A percentile compares a stretch with the other conserved stretches of the same genome.
These are phyloP conservation scores for Trogon melanurus DNA, from an alignment of 2,113 vertebrate genomes.

Conservation along the genomic window DNA sequence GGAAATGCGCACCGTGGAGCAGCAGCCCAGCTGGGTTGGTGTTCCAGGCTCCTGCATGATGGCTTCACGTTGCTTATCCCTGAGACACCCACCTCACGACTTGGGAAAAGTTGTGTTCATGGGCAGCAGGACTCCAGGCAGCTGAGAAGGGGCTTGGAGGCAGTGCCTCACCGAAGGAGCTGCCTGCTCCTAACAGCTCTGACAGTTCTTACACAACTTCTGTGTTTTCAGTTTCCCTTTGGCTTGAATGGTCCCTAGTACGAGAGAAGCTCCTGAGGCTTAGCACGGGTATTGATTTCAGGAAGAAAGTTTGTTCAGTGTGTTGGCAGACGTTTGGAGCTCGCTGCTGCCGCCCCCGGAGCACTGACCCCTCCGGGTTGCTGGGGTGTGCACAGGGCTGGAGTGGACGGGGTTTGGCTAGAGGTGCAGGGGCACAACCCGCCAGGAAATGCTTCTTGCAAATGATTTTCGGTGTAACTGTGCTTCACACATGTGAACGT, in stretches of 20 bases:
- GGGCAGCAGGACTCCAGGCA: background rate
- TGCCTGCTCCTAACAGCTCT: background rate
- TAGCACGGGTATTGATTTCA: background rate
- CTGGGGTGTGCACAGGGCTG: background rate
- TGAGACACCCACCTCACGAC: background rate
- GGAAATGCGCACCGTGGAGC: accelerated
- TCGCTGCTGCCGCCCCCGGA: background rate
- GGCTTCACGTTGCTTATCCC: background rate
- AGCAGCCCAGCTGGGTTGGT: background rate
- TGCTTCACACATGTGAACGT: background rate
- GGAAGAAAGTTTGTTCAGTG: background rate
- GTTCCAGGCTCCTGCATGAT: background rate
- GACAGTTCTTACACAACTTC: background rate
- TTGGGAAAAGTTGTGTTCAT: accelerated
- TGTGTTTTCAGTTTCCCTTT: background rate
- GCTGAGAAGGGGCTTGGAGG: background rate
- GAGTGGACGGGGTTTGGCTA: background rate
- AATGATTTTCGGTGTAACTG: background rate
- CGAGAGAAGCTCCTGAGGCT: background rate
- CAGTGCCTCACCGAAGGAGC: background rate
- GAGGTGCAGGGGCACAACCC: background rate
- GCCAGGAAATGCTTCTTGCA: background rate
- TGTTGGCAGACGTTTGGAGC: background rate
- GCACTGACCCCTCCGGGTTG: background rate
- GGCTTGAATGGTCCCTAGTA: background rate